These are phyloP conservation scores for Drosophila virilis DNA, from an alignment of 1,140 invertebrate genomes.

Conservation along the genomic window DNA sequence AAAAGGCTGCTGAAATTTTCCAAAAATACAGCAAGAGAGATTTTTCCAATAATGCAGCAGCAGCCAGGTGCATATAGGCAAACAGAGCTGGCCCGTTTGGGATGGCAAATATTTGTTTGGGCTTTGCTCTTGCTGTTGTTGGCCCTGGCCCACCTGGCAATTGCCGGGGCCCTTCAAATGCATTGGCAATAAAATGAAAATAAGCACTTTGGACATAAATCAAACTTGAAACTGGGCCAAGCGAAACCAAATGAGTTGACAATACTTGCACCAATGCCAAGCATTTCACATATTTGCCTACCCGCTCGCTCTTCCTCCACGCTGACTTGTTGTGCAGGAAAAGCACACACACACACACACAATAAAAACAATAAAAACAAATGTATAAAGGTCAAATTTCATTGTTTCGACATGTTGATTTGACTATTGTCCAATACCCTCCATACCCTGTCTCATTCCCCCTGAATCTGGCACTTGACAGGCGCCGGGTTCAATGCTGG, in stretches of 20 bases:
- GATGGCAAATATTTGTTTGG: constrained; percentile 50
- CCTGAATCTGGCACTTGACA: constrained; percentile 61
- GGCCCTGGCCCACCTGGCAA: constrained; percentile 22
- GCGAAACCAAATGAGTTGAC: constrained; percentile 57
- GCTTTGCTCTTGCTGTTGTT: constrained; percentile 10
- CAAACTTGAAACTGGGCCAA: constrained; percentile 66
- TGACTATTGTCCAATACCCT: constrained; percentile 53
- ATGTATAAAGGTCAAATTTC: constrained; percentile 43
- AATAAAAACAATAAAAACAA: background rate
- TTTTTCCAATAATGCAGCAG: constrained; percentile 12
- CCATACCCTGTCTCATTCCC: background rate
- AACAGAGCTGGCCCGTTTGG: constrained; percentile 6
- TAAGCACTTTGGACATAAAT: constrained; percentile 71
- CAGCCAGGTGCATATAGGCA: background rate
- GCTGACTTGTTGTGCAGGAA: too few species aligned
- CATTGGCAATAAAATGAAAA: constrained; percentile 64
- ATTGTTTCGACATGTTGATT: constrained; percentile 57
- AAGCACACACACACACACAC: background rate
- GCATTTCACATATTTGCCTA: background rate
- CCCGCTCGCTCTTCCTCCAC: background rate
- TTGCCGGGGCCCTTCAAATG: constrained; percentile 25
- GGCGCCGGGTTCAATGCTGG: constrained; percentile 35
- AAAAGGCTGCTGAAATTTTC: constrained; percentile 27
- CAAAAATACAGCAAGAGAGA: constrained; percentile 38
- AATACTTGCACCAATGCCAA: constrained; percentile 22